Percentiles rank a stretch among this genome's conserved stretches.
Conservation (phyloP, 1,140 invertebrate species). For the Archivesica marissinica region DNA sequence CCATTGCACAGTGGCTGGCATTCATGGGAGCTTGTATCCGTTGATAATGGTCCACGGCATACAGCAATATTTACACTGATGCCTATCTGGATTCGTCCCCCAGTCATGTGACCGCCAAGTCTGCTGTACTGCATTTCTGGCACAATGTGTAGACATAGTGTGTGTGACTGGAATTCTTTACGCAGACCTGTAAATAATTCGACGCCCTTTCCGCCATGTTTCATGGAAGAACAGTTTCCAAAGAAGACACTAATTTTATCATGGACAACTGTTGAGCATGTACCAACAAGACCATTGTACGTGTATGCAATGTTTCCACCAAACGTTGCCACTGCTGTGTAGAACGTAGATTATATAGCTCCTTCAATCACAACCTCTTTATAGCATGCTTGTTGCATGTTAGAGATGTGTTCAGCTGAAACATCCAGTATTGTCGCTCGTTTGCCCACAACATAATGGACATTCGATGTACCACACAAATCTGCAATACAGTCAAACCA, state of each 20-base stretch:
- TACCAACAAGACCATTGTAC: conserved; percentile 5
- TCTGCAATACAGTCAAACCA: background rate
- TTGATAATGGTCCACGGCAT: background rate
- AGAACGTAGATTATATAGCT: background rate
- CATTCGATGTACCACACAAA: background rate
- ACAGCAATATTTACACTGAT: background rate
- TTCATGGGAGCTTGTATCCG: background rate
- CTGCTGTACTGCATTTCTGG: background rate
- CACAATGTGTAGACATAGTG: conserved; percentile 12
- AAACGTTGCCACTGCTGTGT: background rate
- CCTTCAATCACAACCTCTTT: conserved; percentile 15
- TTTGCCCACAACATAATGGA: background rate
- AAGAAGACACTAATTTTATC: conserved; percentile 10
- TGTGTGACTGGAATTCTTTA: background rate
- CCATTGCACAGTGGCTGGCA: conserved; percentile 7
- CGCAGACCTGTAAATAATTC: background rate
- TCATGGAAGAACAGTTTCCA: background rate
- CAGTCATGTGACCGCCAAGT: background rate
- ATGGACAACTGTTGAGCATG: background rate
- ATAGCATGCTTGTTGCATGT: background rate
- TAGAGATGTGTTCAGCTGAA: conserved; percentile 5
- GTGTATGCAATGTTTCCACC: conserved; percentile 9
- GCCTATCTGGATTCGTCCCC: background rate
- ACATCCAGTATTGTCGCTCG: background rate
- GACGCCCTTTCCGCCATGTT: background rate